Percentiles rank a stretch among this genome's conserved stretches.
phyloP scores from a whole-genome alignment of 2,113 vertebrate species.

The Chloropsis hardwickii region DNA sequence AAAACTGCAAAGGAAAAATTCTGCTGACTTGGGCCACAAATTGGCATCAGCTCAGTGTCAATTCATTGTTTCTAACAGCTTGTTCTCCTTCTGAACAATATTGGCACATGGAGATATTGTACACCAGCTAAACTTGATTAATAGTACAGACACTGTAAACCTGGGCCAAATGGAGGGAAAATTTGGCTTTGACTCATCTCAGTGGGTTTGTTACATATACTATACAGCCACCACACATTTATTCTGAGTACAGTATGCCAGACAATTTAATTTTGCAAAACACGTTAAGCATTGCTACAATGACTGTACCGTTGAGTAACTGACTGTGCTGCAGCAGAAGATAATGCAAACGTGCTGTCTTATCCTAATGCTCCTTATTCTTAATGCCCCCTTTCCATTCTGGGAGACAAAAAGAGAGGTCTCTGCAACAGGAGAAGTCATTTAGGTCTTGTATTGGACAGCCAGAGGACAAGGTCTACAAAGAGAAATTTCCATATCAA shows the following conservation, averaged over 20 bases:
- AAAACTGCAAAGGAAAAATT: background rate
- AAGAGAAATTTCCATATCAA: background rate
- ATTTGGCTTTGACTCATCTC: background rate
- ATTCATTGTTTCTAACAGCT: background rate
- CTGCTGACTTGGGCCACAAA: background rate
- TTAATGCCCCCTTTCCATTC: background rate
- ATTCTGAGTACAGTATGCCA: background rate
- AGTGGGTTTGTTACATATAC: background rate
- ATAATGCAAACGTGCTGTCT: background rate
- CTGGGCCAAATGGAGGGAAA: background rate
- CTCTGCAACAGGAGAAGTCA: background rate
- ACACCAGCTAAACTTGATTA: background rate
- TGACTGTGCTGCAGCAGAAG: background rate
- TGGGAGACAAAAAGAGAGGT: background rate
- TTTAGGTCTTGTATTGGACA: background rate
- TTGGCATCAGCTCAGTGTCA: rapidly evolving
- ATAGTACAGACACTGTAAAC: background rate
- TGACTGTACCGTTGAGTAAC: background rate
- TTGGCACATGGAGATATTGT: rapidly evolving
- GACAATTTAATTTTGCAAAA: background rate
- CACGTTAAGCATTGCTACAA: background rate
- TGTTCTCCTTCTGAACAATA: background rate
- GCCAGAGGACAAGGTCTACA: background rate
- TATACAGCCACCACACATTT: background rate
- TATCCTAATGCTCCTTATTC: background rate